A percentile compares a stretch with the other conserved stretches of the same genome.
These are phyloP conservation scores for Ataeniobius toweri DNA, from an alignment of 2,797 vertebrate genomes.

Conservation along the genomic window DNA sequence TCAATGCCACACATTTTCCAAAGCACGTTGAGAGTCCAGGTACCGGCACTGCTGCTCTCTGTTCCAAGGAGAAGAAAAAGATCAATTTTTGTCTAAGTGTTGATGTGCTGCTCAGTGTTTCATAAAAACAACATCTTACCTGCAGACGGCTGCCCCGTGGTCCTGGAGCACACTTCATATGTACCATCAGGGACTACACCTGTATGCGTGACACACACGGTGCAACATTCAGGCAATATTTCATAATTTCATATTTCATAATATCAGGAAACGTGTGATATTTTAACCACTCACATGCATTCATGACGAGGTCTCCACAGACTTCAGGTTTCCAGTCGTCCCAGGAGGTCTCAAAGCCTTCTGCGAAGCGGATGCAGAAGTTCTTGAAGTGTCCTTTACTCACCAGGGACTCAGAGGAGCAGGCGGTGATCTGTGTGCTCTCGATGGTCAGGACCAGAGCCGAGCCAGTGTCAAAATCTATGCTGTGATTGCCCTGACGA, in stretches of 20 bases:
- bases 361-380: constrained; percentile 98
- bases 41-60: constrained; percentile 98
- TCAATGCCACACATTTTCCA: constrained; percentile 99
- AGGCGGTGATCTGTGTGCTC: constrained; percentile 98
- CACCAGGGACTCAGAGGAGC: constrained; percentile 97
- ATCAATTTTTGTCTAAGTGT: too few species aligned
- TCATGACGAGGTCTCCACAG: constrained; percentile 93
- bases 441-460: constrained; percentile 97
- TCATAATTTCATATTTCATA: constrained; percentile 13
- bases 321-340: constrained; percentile 99
- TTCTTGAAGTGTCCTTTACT: constrained; percentile 99
- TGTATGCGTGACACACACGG: constrained; percentile 60
- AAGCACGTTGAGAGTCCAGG: constrained; percentile 97
- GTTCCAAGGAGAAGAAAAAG: not conserved
- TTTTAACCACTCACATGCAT: constrained; percentile 89
- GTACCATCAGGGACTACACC: constrained; percentile 98
- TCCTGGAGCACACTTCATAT: constrained; percentile 98
- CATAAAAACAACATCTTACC: constrained; percentile 74
- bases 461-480: constrained; percentile 95
- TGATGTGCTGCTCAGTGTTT: constrained; percentile 45
- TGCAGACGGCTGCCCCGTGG: constrained; percentile 93
- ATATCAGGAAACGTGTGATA: not conserved
- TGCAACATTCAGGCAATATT: constrained; percentile 9
- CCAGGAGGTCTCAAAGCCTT: constrained; percentile 98
- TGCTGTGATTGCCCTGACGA: constrained; percentile 88